These are phyloP conservation scores for Torymus auratus DNA, from an alignment of 2,888 invertebrate species.

Conservation along the genomic window DNA sequence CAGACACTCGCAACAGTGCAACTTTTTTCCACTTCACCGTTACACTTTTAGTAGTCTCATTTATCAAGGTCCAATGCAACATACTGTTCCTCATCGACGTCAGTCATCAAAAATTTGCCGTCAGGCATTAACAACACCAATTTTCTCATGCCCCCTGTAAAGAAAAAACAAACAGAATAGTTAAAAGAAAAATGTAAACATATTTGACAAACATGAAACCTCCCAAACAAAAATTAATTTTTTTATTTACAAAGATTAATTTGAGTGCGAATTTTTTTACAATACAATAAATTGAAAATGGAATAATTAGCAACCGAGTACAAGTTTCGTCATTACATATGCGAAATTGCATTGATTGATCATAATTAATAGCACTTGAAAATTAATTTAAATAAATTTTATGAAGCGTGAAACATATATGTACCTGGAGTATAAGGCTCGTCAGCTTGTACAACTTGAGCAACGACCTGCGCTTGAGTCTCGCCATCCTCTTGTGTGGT, in stretches of 20 bases:
- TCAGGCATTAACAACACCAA: slow-evolving; percentile 90
- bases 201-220: too few species aligned
- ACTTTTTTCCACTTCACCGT: slow-evolving; percentile 61
- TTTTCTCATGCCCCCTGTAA: slow-evolving; percentile 87
- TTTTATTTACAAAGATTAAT: too few species aligned
- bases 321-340: too few species aligned
- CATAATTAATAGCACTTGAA: too few species aligned
- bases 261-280: too few species aligned
- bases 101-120: slow-evolving; percentile 91
- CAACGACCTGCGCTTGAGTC: slow-evolving; percentile 86
- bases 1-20: slow-evolving; percentile 66
- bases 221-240: too few species aligned
- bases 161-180: slow-evolving; percentile 40
- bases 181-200: too few species aligned
- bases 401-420: not conserved
- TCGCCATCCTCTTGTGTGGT: slow-evolving; percentile 75
- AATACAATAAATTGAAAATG: too few species aligned
- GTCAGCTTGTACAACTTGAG: slow-evolving; percentile 90
- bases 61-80: slow-evolving; percentile 82
- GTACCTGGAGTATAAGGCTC: slow-evolving; percentile 89
- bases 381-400: too few species aligned
- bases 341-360: too few species aligned
- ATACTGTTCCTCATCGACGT: slow-evolving; percentile 91
- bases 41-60: slow-evolving; percentile 71
- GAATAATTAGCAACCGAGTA: too few species aligned